A percentile compares a stretch with the other conserved stretches of the same genome.
Evolutionary conservation across 2,797 vertebrate genomes (phyloP).

Genomic region (Nannoperca obscura): DNA sequence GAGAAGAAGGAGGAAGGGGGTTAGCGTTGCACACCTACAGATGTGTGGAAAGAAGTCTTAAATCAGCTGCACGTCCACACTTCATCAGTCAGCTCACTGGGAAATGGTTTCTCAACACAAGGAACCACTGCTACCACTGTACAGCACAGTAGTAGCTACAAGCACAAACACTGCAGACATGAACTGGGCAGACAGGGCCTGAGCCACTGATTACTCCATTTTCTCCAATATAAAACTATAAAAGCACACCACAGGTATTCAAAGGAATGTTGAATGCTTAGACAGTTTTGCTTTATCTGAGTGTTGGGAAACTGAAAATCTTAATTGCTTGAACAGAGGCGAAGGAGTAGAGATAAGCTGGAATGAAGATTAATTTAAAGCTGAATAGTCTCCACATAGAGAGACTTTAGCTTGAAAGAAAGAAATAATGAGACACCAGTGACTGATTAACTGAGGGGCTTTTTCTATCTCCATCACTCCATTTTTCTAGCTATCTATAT

Average conservation of each 20-base stretch:
- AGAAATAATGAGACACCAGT: constrained; percentile 65
- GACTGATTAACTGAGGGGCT: constrained; percentile 55
- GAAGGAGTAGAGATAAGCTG: constrained; percentile 46
- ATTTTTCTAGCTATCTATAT: constrained; percentile 49
- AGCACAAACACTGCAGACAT: constrained; percentile 59
- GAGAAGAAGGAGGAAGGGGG: constrained; percentile 27
- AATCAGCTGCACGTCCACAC: constrained; percentile 74
- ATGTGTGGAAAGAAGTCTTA: constrained; percentile 65
- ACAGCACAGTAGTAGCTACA: constrained; percentile 47
- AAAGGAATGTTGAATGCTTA: constrained; percentile 60
- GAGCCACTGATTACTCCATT: constrained; percentile 51
- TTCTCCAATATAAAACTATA: constrained; percentile 56
- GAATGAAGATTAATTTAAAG: constrained; percentile 60
- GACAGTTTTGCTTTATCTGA: constrained; percentile 57
- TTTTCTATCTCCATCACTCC: constrained; percentile 45
- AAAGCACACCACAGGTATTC: constrained; percentile 58
- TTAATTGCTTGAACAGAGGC: constrained; percentile 65
- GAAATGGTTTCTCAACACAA: constrained; percentile 67
- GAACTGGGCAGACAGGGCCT: constrained; percentile 33
- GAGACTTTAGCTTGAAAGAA: constrained; percentile 56
- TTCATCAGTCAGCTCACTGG: constrained; percentile 70
- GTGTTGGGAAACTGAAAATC: constrained; percentile 59
- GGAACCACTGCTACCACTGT: constrained; percentile 28
- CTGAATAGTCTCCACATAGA: constrained; percentile 45
- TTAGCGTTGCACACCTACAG: constrained; percentile 58